Conservation (phyloP, 1,140 invertebrate species). For the Scaptomyza hsui region DNA sequence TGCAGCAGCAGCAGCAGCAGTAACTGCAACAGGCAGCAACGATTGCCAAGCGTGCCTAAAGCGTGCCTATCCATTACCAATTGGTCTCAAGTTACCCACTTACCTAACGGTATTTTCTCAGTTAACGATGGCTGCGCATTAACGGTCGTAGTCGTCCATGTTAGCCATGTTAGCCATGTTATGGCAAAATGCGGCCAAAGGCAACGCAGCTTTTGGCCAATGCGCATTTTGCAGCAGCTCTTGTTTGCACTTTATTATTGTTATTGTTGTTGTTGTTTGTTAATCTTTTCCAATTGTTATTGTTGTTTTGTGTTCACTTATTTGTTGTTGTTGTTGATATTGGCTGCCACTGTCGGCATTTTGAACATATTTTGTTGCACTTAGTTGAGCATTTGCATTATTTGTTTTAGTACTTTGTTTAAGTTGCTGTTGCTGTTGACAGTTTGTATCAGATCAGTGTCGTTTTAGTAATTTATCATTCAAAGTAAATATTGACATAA, state of each 20-base stretch:
- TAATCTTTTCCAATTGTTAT: conserved; percentile 18
- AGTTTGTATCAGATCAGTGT: conserved; percentile 20
- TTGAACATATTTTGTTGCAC: conserved; percentile 58
- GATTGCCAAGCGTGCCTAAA: background rate
- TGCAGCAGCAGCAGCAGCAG: conserved; percentile 37
- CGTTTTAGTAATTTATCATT: conserved; percentile 14
- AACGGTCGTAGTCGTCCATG: conserved; percentile 31
- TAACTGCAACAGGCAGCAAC: conserved; percentile 33
- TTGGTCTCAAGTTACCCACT: conserved; percentile 52
- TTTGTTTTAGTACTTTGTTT: conserved; percentile 30
- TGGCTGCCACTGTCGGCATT: conserved; percentile 52
- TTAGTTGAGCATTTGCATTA: conserved; percentile 65
- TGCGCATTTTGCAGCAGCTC: conserved; percentile 67
- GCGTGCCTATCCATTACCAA: conserved; percentile 25
- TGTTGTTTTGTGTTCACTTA: conserved; percentile 4
- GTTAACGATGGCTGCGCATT: conserved; percentile 81
- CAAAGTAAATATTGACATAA: conserved; percentile 32
- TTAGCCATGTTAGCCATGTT: conserved; percentile 56
- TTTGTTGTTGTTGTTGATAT: conserved; percentile 15
- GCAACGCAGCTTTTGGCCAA: conserved; percentile 64
- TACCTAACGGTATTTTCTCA: conserved; percentile 84
- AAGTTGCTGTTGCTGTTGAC: background rate
- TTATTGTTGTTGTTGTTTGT: conserved; percentile 29
- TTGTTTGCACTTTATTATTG: conserved; percentile 26
- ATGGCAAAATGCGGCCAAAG: conserved; percentile 68